These are phyloP conservation scores for Argyresthia goedartella DNA, from an alignment of 2,888 invertebrate species.

Conservation along the genomic window DNA sequence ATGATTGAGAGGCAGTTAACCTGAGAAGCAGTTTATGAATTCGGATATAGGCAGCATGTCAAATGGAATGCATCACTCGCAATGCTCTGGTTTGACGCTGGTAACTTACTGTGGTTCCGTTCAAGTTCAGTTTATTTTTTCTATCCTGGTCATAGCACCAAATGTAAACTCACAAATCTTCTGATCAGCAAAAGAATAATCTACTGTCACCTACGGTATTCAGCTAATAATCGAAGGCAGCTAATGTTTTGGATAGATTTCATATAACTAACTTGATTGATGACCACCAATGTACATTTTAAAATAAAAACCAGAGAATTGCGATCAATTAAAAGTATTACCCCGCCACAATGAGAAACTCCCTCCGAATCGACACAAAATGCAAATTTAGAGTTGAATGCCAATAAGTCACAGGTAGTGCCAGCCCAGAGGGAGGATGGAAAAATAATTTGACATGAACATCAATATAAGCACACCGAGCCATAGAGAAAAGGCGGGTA, in stretches of 20 bases:
- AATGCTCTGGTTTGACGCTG: neutral
- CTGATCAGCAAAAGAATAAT: too few relatives aligned
- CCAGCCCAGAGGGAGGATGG: constrained; percentile 5
- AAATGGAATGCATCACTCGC: neutral
- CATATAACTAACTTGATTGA: too few relatives aligned
- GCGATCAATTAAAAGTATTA: neutral
- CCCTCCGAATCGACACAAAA: neutral
- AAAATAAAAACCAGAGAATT: neutral
- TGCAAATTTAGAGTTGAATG: neutral
- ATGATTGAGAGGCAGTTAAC: too few relatives aligned
- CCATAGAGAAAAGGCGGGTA: constrained; percentile 59
- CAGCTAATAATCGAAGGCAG: too few relatives aligned
- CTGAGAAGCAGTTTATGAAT: too few relatives aligned
- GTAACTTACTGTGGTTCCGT: neutral
- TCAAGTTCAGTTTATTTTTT: neutral
- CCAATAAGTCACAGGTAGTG: constrained; percentile 2
- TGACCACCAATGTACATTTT: too few relatives aligned
- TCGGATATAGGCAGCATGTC: too few relatives aligned
- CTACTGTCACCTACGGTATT: too few relatives aligned
- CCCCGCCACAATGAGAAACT: neutral
- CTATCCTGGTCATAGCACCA: too few relatives aligned
- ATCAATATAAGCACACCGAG: constrained; percentile 63
- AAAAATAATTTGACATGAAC: constrained; percentile 20
- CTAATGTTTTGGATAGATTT: too few relatives aligned
- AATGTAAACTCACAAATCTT: too few relatives aligned